phyloP scores from a whole-genome alignment of 1,140 invertebrate species.

The Drosophila truncata region DNA sequence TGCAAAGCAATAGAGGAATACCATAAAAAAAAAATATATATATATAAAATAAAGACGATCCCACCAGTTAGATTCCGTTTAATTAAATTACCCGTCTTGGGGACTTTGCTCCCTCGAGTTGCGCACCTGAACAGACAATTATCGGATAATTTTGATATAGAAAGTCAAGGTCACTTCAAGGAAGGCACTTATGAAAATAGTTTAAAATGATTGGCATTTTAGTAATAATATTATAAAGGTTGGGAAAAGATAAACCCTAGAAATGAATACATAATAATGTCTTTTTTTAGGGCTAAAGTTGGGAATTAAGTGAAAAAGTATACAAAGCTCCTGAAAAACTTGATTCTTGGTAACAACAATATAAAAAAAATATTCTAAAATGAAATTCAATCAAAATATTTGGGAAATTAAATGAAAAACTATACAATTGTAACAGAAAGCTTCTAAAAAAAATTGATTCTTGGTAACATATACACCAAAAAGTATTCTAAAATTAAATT shows the following conservation, averaged over 20 bases:
- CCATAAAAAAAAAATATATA: constrained; percentile 1
- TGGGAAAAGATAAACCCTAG: background rate
- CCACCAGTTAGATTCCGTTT: constrained; percentile 21
- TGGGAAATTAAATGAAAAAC: background rate
- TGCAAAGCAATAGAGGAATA: background rate
- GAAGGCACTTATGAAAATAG: background rate
- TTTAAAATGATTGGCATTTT: background rate
- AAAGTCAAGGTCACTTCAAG: constrained; percentile 19
- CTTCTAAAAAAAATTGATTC: no score
- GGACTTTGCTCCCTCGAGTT: constrained; percentile 38
- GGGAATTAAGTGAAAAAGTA: background rate
- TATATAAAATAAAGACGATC: constrained; percentile 9
- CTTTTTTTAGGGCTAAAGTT: background rate
- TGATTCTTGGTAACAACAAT: no score
- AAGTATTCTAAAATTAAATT: background rate
- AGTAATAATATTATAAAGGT: background rate
- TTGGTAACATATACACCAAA: no score
- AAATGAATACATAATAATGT: background rate
- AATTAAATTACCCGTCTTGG: constrained; percentile 41
- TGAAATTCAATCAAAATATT: no score
- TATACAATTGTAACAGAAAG: no score
- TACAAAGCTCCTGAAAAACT: no score
- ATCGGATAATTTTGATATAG: constrained; percentile 35
- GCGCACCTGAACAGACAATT: constrained; percentile 44
- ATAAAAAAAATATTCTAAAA: background rate